Base-by-base conservation (phyloP, 2,797 vertebrate genomes). In the Sebastes minor region DNA sequence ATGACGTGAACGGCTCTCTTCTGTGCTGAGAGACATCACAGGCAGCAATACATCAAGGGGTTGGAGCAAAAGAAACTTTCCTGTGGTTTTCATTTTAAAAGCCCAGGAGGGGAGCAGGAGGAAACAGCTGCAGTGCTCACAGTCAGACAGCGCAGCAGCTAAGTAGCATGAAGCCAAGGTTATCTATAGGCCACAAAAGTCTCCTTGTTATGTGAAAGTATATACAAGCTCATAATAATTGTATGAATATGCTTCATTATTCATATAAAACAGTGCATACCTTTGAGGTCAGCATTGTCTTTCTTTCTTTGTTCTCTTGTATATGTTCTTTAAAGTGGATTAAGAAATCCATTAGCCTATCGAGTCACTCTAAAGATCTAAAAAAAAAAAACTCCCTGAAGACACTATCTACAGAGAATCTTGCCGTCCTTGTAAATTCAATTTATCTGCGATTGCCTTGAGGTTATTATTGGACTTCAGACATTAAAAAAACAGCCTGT, bases 61-160 rank as follows among this genome's bases (percentile, higher is more conserved):
- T 3, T 16, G 59, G 22, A 61, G 78, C 73, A 69, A 84, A 42
- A 76, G 68, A 70, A 80, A 76, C 38, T 60, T 72, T 78, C 74
- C 68, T 64, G 70, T 78, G 80, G 55, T 81, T 81, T 67, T 71
- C 46, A 85, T 81, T 85, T 82, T 73, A 60, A 81, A 90, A 74
- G 71, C 67, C 57, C 61, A 74, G 55, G 66, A 74, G 30, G 49
- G 30, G 71, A 65, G 12, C 53, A 28, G 64, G 57, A 86, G 73
- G 59, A 80, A 85, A 82, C 14, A 79, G 69, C 86, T 86, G 86
- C 87, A 87, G 84, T 57, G 69, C 62, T 63, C 78, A 80, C 76
- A 81, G 79, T 52, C 28, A 30, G 35, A 55, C 16, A 33, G 62
- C 42, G 25, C 66, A 70, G 73, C 68, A 71, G 69, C 22, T 20